Conservation (phyloP, 2,113 vertebrate genomes). For the Telmatochromis sp. region DNA sequence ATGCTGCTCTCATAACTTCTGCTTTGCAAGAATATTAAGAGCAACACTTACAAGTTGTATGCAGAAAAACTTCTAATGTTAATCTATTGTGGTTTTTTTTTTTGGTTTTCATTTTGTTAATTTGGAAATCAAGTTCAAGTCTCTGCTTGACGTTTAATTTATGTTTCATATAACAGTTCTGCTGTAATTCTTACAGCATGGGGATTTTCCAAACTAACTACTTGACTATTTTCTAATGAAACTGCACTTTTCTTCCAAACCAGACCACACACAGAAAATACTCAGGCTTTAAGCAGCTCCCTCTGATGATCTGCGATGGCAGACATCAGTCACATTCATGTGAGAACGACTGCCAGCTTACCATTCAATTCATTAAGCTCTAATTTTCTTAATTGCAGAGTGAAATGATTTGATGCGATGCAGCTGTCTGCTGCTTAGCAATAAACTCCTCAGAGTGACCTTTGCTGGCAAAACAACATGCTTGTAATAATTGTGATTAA, state of each 20-base stretch:
- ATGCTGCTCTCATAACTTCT: not conserved
- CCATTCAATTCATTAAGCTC: conserved; percentile 29
- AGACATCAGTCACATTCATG: not conserved
- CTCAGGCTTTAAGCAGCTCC: not conserved
- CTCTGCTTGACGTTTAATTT: not conserved
- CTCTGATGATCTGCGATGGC: not conserved
- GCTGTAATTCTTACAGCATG: not conserved
- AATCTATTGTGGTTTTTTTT: not conserved
- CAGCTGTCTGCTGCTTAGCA: not conserved
- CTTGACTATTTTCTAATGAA: not conserved
- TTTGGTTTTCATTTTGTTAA: not conserved
- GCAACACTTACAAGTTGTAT: not conserved
- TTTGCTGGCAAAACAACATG: not conserved
- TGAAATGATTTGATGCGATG: conserved; percentile 20
- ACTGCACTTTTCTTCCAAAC: not conserved
- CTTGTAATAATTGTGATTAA: conserved; percentile 11
- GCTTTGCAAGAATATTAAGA: not conserved
- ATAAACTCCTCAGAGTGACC: conserved; percentile 2
- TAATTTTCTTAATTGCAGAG: conserved; percentile 34
- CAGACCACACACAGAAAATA: not conserved
- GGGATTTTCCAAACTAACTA: not conserved
- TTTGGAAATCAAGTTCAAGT: not conserved
- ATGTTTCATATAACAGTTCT: not conserved
- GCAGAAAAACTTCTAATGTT: not conserved
- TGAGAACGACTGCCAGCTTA: not conserved